A percentile compares a stretch with the other conserved stretches of the same genome.
phyloP scores from a whole-genome alignment of 2,888 invertebrate genomes.

The Parthenolecanium corni region DNA sequence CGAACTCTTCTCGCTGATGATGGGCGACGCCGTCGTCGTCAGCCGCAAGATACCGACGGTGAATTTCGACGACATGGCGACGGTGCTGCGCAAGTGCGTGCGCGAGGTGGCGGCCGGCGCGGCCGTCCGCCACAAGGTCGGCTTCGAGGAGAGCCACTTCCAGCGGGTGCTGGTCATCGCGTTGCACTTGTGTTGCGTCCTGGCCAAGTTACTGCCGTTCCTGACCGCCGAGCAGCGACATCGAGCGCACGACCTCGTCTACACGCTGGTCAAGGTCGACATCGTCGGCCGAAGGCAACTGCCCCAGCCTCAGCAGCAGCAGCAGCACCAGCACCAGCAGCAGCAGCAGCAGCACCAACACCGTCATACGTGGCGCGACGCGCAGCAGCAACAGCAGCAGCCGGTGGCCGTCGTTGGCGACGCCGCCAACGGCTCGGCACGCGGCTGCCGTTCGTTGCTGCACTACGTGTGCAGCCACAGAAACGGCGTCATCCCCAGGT shows the following conservation, averaged over 20 bases:
- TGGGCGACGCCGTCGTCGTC: conserved; percentile 67
- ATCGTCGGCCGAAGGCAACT: conserved; percentile 41
- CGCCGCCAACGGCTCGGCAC: too few relatives aligned
- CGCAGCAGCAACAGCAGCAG: too few relatives aligned
- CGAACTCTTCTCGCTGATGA: conserved; percentile 88
- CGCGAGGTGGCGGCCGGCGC: conserved; percentile 49
- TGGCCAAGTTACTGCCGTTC: conserved; percentile 47
- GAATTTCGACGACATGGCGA: conserved; percentile 61
- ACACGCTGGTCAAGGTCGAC: conserved; percentile 45
- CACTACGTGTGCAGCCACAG: conserved; percentile 78
- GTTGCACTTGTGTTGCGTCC: conserved; percentile 66
- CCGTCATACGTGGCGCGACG: too few relatives aligned
- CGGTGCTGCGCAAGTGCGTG: conserved; percentile 34
- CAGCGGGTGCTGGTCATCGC: conserved; percentile 77
- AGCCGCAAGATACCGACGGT: conserved; percentile 58
- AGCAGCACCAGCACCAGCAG: too few relatives aligned
- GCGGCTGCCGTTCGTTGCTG: conserved; percentile 47
- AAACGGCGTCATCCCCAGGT: conserved; percentile 53
- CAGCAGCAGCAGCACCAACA: too few relatives aligned
- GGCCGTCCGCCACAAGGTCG: conserved; percentile 38
- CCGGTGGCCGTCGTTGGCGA: too few relatives aligned
- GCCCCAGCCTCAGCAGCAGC: too few relatives aligned
- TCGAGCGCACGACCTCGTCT: conserved; percentile 35
- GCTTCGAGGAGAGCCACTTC: conserved; percentile 61
- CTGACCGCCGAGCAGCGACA: conserved; percentile 35